These are phyloP conservation scores for Rhodophaea formosa DNA, from an alignment of 2,888 invertebrate genomes.

Conservation along the genomic window DNA sequence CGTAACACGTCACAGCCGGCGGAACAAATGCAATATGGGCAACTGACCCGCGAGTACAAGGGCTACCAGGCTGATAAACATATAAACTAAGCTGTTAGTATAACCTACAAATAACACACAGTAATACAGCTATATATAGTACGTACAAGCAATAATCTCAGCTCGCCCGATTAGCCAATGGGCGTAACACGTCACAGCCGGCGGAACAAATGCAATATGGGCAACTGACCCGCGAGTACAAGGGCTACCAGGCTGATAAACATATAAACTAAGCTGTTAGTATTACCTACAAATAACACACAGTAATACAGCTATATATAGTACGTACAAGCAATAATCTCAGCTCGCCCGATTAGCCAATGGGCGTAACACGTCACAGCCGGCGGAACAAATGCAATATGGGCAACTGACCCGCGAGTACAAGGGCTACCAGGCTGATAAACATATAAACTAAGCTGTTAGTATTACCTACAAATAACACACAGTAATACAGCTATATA, in stretches of 20 bases:
- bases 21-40: slow-evolving; percentile 1
- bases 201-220: slow-evolving; percentile 3
- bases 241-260: too few species aligned
- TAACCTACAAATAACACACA: too few species aligned
- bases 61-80: too few species aligned
- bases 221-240: background rate
- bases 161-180: slow-evolving; percentile 5
- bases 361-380: slow-evolving; percentile 7
- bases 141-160: background rate
- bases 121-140: too few species aligned
- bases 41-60: background rate
- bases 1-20: slow-evolving; percentile 8
- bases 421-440: background rate
- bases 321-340: background rate
- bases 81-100: too few species aligned
- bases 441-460: too few species aligned
- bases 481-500: too few species aligned
- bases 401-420: background rate
- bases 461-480: too few species aligned
- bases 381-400: slow-evolving; percentile 6
- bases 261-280: too few species aligned
- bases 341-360: slow-evolving; percentile 2
- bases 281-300: too few species aligned
- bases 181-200: slow-evolving; percentile 6
- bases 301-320: too few species aligned